A percentile compares a stretch with the other conserved stretches of the same genome.
These are phyloP conservation scores for Furnarius figulus DNA, from an alignment of 2,113 vertebrate genomes.

Conservation along the genomic window DNA sequence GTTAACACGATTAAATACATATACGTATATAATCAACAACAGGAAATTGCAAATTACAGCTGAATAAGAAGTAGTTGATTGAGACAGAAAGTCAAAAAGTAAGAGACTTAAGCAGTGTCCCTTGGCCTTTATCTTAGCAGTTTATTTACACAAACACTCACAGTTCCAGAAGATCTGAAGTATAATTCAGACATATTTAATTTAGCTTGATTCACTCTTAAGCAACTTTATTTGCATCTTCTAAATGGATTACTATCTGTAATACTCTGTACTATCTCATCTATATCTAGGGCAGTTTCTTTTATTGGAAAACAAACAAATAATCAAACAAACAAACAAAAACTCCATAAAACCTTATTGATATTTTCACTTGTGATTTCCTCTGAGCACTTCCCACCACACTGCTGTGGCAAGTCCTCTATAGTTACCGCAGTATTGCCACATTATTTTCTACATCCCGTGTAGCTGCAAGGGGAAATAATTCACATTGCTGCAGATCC, in stretches of 20 bases:
- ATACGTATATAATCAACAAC: neutral
- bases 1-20: neutral
- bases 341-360: neutral
- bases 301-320: neutral
- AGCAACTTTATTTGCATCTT: neutral
- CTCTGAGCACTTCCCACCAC: neutral
- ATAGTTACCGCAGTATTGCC: neutral
- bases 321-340: neutral
- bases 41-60: constrained; percentile 30
- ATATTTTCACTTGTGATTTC: constrained; percentile 1
- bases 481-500: neutral
- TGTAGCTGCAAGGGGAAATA: neutral
- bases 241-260: neutral
- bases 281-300: neutral
- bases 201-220: neutral
- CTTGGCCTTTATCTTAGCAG: neutral
- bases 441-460: neutral
- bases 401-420: neutral
- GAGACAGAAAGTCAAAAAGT: neutral
- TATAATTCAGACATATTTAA: neutral
- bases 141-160: neutral
- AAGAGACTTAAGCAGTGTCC: neutral
- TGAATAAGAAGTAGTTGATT: neutral
- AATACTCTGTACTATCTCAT: neutral
- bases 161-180: neutral